A percentile compares a stretch with the other conserved stretches of the same genome.
phyloP scores from a whole-genome alignment of 2,888 invertebrate genomes.

The Litoditis marina region DNA sequence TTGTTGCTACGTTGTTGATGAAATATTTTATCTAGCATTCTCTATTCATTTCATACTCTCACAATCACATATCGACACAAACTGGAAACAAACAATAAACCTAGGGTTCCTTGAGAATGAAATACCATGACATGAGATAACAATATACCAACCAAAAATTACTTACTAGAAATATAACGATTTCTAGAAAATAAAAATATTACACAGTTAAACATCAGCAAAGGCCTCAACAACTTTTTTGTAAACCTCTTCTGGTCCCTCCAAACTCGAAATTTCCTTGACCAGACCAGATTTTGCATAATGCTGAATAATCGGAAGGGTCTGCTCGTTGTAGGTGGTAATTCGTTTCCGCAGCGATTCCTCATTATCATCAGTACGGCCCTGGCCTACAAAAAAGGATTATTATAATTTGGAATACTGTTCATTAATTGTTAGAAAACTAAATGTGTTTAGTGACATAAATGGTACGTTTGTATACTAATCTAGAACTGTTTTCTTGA shows the following conservation, averaged over 20 bases:
- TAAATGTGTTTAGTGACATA: neutral
- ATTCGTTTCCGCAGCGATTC: slow-evolving; percentile 79
- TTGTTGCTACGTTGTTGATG: no score
- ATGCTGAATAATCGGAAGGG: slow-evolving; percentile 62
- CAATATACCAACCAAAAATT: neutral
- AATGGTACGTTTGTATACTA: neutral
- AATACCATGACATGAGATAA: slow-evolving; percentile 1
- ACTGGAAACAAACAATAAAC: neutral
- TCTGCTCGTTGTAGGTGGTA: slow-evolving; percentile 57
- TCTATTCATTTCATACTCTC: no score
- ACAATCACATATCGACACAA: no score
- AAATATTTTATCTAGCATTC: no score
- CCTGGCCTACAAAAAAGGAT: slow-evolving; percentile 23
- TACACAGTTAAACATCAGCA: neutral
- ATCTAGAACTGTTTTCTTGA: neutral
- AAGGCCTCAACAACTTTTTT: slow-evolving; percentile 8
- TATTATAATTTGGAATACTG: no score
- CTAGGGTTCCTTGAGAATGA: neutral
- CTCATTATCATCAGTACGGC: slow-evolving; percentile 80
- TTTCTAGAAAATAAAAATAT: no score
- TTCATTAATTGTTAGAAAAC: no score
- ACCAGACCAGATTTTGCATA: slow-evolving; percentile 46
- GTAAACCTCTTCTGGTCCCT: slow-evolving; percentile 35
- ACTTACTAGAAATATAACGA: neutral
- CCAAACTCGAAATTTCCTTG: slow-evolving; percentile 43